Percentiles rank a stretch among this genome's conserved stretches.
phyloP scores from a whole-genome alignment of 2,113 vertebrate species.

The Dipodomys merriami region DNA sequence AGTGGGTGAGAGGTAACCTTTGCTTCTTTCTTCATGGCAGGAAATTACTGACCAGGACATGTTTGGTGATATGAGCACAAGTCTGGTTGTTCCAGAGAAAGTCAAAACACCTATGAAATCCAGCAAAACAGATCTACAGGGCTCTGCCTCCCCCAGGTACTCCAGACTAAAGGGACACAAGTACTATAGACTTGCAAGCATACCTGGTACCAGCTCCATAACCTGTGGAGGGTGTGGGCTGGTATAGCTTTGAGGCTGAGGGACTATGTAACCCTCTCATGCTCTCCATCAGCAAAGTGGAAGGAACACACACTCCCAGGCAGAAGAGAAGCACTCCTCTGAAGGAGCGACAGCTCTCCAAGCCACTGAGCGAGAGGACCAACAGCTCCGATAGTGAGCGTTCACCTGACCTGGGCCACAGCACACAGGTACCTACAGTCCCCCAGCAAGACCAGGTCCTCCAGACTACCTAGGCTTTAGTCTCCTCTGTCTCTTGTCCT shows the following conservation, averaged over 20 bases:
- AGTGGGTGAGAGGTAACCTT: background rate
- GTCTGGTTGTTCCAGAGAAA: constrained; percentile 89
- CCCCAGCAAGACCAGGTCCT: background rate
- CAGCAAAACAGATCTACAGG: constrained; percentile 88
- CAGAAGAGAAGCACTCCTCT: constrained; percentile 91
- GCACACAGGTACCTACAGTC: constrained; percentile 85
- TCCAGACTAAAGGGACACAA: background rate
- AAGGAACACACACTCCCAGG: constrained; percentile 89
- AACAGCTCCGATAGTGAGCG: constrained; percentile 94
- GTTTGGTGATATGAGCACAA: constrained; percentile 87
- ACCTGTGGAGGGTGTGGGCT: background rate
- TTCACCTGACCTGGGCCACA: constrained; percentile 91
- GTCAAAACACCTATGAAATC: constrained; percentile 91
- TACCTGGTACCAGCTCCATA: background rate
- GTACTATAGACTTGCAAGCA: background rate
- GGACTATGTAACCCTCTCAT: background rate
- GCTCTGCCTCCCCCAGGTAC: constrained; percentile 90
- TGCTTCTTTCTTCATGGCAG: constrained; percentile 74
- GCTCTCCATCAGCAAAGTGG: constrained; percentile 83
- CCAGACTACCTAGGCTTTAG: background rate
- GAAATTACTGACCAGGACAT: constrained; percentile 90
- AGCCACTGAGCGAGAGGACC: constrained; percentile 91
- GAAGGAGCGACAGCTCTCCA: constrained; percentile 92
- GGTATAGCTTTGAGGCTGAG: background rate
- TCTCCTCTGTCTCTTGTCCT: background rate